Conservation (phyloP, 2,113 vertebrate species). For the Nothocercus nigrocapillus region DNA sequence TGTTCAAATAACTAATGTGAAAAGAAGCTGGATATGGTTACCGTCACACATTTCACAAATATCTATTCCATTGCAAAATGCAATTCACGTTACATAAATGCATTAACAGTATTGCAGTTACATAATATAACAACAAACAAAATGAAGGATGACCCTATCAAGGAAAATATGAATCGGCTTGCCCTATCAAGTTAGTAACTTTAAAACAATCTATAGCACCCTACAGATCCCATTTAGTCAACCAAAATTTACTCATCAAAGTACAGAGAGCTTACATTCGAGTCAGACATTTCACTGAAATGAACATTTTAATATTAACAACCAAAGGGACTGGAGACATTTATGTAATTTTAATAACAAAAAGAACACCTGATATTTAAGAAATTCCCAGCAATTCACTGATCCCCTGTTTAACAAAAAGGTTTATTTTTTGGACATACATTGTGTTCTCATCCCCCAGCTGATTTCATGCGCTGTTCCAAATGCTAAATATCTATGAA, state of each 20-base stretch:
- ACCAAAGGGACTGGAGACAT: neutral
- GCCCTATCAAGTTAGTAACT: slow-evolving; percentile 11
- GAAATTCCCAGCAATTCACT: slow-evolving; percentile 17
- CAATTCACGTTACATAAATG: slow-evolving; percentile 8
- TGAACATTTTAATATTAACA: neutral
- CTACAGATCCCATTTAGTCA: slow-evolving; percentile 41
- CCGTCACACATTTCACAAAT: neutral
- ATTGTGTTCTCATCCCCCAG: slow-evolving; percentile 19
- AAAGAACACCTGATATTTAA: neutral
- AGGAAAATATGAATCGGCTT: slow-evolving; percentile 20
- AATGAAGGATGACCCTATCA: neutral
- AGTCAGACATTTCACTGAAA: slow-evolving; percentile 18
- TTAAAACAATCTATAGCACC: slow-evolving; percentile 23
- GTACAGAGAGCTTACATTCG: slow-evolving; percentile 38
- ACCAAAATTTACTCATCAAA: slow-evolving; percentile 42
- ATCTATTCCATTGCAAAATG: neutral
- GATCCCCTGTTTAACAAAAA: neutral
- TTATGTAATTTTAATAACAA: neutral
- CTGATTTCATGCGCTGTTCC: neutral
- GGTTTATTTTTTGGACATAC: slow-evolving; percentile 15
- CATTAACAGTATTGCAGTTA: slow-evolving; percentile 18
- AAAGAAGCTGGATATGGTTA: neutral
- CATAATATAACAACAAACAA: neutral
- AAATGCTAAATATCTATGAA: slow-evolving; percentile 59
- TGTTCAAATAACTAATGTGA: neutral